Evolutionary conservation across 2,113 vertebrate species (phyloP), one percentile per base, ranked within the genome.

Genomic region (Meriones unguiculatus): DNA sequence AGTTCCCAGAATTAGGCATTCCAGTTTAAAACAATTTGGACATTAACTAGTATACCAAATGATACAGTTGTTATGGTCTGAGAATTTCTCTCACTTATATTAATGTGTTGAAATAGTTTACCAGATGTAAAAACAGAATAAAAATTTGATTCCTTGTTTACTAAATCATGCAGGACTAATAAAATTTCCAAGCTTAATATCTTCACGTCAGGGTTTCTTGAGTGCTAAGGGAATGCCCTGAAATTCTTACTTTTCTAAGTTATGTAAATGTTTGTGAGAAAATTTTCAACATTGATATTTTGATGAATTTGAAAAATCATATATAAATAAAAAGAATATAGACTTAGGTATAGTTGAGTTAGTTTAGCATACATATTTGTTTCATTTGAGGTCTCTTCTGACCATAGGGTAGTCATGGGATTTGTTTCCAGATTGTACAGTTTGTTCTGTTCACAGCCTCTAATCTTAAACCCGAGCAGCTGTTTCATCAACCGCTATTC

Each of bases 401-500:
- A 88, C 85, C n/a, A 73, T 50, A 14, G 46, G 5, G 41, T 15
- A 81, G 76, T 77, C 38, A 76, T 69, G 57, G 72, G 89, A 15
- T 93, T 78, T 96, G 38, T 80, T 86, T 69, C 78, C 91, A 96
- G 87, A 89, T 59, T 95, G 38, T 65, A 59, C 13, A 52, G 46
- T 91, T 87, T 87, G 11, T 64, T 94, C 30, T 87, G 5, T 70
- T 94, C 75, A 97, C 38, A 90, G 70, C 12, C 15, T 35, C 2
- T 17, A 15, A 24, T 62, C 67, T 86, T 76, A 88, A 87, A 91
- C 0, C 64, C 69, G 24, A 35, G 24, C 87, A 95, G 84, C 64
- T 95, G 93, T 75, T 95, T 78, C 59, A 77, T 85, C 84, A 93
- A 94, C 82, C 22, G 2, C 57, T 89, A 2, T 70, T 41, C 4